Evolutionary conservation across 2,888 invertebrate species (phyloP), one percentile per base, ranked within the genome.

Genomic region (Drosophila cyrtoloma): DNA sequence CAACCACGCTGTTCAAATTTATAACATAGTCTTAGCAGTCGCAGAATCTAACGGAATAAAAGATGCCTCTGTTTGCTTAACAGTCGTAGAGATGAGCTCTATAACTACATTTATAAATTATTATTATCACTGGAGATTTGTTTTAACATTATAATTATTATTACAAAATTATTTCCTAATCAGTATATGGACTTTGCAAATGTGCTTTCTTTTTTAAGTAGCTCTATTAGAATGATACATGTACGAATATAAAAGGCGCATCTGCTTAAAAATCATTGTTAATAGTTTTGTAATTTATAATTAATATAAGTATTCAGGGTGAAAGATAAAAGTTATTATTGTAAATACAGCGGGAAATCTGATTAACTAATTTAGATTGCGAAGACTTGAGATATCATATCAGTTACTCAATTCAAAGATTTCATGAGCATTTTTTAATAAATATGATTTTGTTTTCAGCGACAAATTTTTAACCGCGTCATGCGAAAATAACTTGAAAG

Each of bases 371-470:
- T 60, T 3, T 26, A 56, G 71, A 71, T 61, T 51, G 33, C 12
- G 3, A 9, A 3, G 6, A 59, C 28, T 53, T 22, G 16, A 69
- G 70, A 77, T 77, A 79, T 22, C 39, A 10, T n/a, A 3, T 12
- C 37, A 56, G 59, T 65, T 63, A 30, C 22, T 55, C 33, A 37
- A 58, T 61, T 58, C 26, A 57, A 47, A 61, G 39, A 51, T 57
- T n/a, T 57, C 26, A 37, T 47, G 60, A 62, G 39, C 57, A 35
- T 51, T 42, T 35, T 47, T 2, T 16, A 44, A 33, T 65, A 61
- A 37, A 37, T 22, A 35, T 19, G 53, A 61, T 52, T 64, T 67
- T 10, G 53, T 55, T 66, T 44, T 53, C 47, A 59, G 56, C 55
- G 42, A n/a, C n/a, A 28, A 42, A 55, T 26, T 42, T 1, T 30